Conservation (phyloP, 1,140 invertebrate genomes). For the Streblospio benedicti region DNA sequence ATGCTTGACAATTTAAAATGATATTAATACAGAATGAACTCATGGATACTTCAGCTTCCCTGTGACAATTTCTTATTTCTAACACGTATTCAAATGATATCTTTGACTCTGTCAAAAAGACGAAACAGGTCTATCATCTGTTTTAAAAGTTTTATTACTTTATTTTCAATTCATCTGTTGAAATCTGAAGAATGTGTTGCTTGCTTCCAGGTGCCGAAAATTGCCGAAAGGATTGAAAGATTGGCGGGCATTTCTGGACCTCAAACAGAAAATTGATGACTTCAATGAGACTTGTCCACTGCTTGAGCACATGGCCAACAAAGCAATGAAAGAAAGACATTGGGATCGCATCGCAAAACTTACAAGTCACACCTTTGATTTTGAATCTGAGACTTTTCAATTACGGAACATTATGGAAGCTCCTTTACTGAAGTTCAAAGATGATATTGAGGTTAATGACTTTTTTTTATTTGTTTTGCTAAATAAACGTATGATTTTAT, state of each 20-base stretch:
- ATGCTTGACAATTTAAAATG: background rate
- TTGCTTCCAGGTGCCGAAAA: conserved; percentile 63
- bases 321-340: conserved; percentile 91
- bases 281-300: conserved; percentile 96
- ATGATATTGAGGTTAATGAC: conserved; percentile 76
- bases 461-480: background rate
- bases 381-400: conserved; percentile 88
- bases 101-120: background rate
- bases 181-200: background rate
- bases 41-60: background rate
- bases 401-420: conserved; percentile 90
- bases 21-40: background rate
- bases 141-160: background rate
- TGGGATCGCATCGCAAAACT: conserved; percentile 92
- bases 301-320: conserved; percentile 92
- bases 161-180: background rate
- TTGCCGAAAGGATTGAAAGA: conserved; percentile 91
- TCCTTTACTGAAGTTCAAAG: conserved; percentile 80
- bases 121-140: background rate
- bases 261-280: conserved; percentile 94
- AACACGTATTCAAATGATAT: background rate
- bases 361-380: conserved; percentile 78
- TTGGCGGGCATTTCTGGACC: conserved; percentile 91
- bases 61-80: background rate
- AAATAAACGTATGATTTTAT: background rate